A percentile compares a stretch with the other conserved stretches of the same genome.
Evolutionary conservation across 37 sponge, comb jelly and placozoan genomes (phyloP).

Genomic region (Spongilla lacustris): DNA sequence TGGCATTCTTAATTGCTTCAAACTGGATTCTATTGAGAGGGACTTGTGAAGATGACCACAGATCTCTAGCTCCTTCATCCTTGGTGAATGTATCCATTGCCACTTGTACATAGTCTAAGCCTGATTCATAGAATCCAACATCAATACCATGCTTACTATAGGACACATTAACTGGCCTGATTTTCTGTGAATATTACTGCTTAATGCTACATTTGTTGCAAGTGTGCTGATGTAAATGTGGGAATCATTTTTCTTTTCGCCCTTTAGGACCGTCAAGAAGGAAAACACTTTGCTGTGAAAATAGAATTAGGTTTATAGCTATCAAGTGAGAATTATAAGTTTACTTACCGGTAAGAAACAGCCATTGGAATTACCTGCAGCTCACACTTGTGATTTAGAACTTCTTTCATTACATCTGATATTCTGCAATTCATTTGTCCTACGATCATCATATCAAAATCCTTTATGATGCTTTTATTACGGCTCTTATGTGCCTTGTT

Average conservation of each 20-base stretch:
- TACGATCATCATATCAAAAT: background rate
- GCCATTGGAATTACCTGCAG: constrained; percentile 23
- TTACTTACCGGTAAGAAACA: constrained; percentile 19
- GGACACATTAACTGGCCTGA: no score
- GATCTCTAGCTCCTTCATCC: background rate
- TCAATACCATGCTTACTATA: no score
- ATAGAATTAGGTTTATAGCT: background rate
- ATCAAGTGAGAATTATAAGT: background rate
- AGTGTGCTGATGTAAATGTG: no score
- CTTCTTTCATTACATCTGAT: constrained; percentile 7
- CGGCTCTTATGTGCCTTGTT: background rate
- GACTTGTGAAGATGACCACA: background rate
- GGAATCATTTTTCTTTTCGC: no score
- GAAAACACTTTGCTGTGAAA: no score
- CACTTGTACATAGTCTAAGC: background rate
- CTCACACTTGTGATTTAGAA: constrained; percentile 2
- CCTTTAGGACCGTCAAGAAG: no score
- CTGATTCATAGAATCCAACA: no score
- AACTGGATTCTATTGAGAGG: constrained; percentile 16
- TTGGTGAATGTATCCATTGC: background rate
- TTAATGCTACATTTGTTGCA: no score
- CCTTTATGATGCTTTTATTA: background rate
- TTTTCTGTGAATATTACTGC: no score
- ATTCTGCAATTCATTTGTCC: constrained; percentile 1
- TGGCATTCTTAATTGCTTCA: constrained; percentile 7